Evolutionary conservation across 2,113 vertebrate species (phyloP).

Genomic region (Eonycteris spelaea): DNA sequence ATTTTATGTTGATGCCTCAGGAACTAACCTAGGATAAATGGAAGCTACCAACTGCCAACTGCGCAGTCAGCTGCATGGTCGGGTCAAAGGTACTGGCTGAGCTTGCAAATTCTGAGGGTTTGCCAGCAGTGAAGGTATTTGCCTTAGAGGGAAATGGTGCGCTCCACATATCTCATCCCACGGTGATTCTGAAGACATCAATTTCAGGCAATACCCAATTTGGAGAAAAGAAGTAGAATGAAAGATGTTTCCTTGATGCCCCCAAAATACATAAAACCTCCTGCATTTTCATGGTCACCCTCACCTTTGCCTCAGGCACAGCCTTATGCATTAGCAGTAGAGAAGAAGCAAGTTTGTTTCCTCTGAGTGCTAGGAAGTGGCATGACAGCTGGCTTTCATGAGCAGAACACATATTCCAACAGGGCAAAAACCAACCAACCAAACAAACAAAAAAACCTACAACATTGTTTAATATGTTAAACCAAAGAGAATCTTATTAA

Average conservation of each 20-base stretch:
- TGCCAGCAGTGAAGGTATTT: slow-evolving; percentile 48
- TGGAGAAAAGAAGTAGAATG: slow-evolving; percentile 40
- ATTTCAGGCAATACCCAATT: slow-evolving; percentile 27
- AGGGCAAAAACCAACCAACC: no score
- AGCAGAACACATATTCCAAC: not conserved
- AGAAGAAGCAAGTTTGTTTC: slow-evolving; percentile 27
- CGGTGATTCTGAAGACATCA: slow-evolving; percentile 4
- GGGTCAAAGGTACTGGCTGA: slow-evolving; percentile 47
- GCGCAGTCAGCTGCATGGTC: slow-evolving; percentile 60
- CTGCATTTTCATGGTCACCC: not conserved
- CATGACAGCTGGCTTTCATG: slow-evolving; percentile 45
- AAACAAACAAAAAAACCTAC: not conserved
- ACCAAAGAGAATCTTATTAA: not conserved
- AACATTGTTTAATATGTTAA: not conserved
- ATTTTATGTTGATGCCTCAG: slow-evolving; percentile 33
- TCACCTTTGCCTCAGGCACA: not conserved
- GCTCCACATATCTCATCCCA: not conserved
- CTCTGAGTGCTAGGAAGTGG: not conserved
- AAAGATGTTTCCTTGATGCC: not conserved
- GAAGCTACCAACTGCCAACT: slow-evolving; percentile 64
- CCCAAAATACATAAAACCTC: not conserved
- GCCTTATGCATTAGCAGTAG: not conserved
- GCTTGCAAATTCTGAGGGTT: not conserved
- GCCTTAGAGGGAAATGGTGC: slow-evolving; percentile 57
- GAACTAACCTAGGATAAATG: slow-evolving; percentile 71